Evolutionary conservation across 2,888 invertebrate genomes (phyloP).

Genomic region (Pollenia labialis): DNA sequence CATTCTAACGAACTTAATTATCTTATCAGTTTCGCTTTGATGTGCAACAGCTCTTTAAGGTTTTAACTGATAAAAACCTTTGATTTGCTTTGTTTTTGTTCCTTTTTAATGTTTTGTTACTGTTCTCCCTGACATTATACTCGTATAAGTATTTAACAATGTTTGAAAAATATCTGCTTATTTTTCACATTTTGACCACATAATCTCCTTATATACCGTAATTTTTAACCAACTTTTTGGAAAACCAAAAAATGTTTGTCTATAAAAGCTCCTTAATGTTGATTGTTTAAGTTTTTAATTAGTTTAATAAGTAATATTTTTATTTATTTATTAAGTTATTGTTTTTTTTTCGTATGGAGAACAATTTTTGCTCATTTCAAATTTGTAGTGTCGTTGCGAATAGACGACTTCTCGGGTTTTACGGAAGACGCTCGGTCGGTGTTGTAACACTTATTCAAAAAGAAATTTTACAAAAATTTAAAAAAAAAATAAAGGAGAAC

Average conservation of each 20-base stretch:
- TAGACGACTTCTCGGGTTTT: conserved; percentile 46
- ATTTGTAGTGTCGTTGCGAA: conserved; percentile 73
- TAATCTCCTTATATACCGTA: conserved; percentile 31
- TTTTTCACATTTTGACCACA: conserved; percentile 35
- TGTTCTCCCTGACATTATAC: not conserved
- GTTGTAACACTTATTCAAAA: conserved; percentile 28
- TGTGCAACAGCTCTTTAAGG: conserved; percentile 34
- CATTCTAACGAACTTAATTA: conserved; percentile 65
- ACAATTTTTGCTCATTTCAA: conserved; percentile 77
- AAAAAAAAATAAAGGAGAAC: not conserved
- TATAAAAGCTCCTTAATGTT: conserved; percentile 23
- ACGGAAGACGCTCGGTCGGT: conserved; percentile 44
- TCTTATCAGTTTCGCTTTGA: conserved; percentile 61
- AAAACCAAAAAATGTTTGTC: conserved; percentile 17
- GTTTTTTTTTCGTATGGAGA: conserved; percentile 1
- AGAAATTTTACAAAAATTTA: not conserved
- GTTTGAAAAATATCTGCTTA: conserved; percentile 15
- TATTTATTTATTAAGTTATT: conserved; percentile 38
- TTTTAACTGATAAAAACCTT: conserved; percentile 67
- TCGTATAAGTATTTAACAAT: conserved; percentile 19
- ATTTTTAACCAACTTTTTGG: not conserved
- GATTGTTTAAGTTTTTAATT: conserved; percentile 9
- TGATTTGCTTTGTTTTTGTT: conserved; percentile 35
- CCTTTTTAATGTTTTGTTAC: conserved; percentile 14
- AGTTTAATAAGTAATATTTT: conserved; percentile 42